Base-by-base conservation (phyloP, 2,113 vertebrate genomes). In the Mormyrus lacerda region DNA sequence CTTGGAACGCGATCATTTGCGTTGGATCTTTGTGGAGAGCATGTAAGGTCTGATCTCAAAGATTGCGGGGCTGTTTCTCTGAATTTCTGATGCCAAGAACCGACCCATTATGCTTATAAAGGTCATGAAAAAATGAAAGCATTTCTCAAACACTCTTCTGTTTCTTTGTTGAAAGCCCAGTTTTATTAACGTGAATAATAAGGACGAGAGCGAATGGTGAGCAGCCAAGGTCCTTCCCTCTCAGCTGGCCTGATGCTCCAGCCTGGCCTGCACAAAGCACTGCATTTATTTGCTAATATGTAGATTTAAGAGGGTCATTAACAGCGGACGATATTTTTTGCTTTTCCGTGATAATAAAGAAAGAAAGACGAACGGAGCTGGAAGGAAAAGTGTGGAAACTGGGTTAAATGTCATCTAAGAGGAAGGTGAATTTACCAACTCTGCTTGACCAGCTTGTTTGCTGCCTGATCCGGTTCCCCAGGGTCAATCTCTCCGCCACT, bases 401-500 rank as follows among this genome's bases (percentile, higher is more conserved):
- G n/a, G 9, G 50, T 53, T 15, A 51, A 39, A 35, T 53, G n/a
- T 87, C 50, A 87, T n/a, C 82, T 85, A 44, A 27, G 19, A 47
- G 45, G 35, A 42, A 79, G 35, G 82, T 85, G 42, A 48, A 13
- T 85, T 45, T 24, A n/a, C 4, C n/a, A 31, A 10, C 83, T 15
- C 83, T 47, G 47, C 2, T 47, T 50, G 24, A 50, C 17, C 48
- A 53, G 50, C 24, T 39, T 87, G 85, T 51, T 45, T 44, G n/a
- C 83, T 88, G 86, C 1, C n/a, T 17, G 10, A 58, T 21, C 42
- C 10, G 1, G 44, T 87, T 91, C 58, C 76, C 8, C 2, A 87
- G 91, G 13, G 85, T 39, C n/a, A n/a, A 17, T 9, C 31, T 15
- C 13, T 87, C 90, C 90, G 91, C 31, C 45, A 89, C 53, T 92